A percentile compares a stretch with the other conserved stretches of the same genome.
These are phyloP conservation scores for Nothocercus julius DNA, from an alignment of 2,113 vertebrate species.

Conservation along the genomic window DNA sequence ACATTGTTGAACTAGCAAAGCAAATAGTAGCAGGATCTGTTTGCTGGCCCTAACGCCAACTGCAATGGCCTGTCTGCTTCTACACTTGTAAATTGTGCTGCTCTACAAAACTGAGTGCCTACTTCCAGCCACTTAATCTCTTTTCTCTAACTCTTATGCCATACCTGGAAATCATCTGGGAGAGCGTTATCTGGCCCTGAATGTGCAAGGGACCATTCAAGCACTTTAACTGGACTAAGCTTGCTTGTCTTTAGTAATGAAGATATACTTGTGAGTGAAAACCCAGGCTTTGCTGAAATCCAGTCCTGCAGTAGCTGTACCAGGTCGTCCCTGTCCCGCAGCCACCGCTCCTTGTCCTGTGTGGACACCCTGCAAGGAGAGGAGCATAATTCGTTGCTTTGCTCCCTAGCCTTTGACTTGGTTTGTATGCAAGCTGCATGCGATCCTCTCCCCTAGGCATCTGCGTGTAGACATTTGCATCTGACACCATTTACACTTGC, in stretches of 20 bases:
- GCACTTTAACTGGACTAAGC: neutral
- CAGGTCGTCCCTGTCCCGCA: neutral
- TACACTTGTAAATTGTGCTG: neutral
- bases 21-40: neutral
- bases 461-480: neutral
- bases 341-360: neutral
- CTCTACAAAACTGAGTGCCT: neutral
- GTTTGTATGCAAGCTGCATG: neutral
- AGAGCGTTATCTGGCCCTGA: neutral
- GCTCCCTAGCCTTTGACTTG: neutral
- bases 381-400: neutral
- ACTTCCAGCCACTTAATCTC: neutral
- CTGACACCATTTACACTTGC: neutral
- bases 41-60: neutral
- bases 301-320: neutral
- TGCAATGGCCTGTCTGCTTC: neutral
- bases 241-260: neutral
- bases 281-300: neutral
- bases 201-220: neutral
- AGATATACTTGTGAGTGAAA: neutral
- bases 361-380: neutral
- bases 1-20: neutral
- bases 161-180: neutral
- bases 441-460: slow-evolving; percentile 1
- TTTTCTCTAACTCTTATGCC: neutral